Evolutionary conservation across 2,113 vertebrate species (phyloP).

Genomic region (Bolborhynchus lineola): DNA sequence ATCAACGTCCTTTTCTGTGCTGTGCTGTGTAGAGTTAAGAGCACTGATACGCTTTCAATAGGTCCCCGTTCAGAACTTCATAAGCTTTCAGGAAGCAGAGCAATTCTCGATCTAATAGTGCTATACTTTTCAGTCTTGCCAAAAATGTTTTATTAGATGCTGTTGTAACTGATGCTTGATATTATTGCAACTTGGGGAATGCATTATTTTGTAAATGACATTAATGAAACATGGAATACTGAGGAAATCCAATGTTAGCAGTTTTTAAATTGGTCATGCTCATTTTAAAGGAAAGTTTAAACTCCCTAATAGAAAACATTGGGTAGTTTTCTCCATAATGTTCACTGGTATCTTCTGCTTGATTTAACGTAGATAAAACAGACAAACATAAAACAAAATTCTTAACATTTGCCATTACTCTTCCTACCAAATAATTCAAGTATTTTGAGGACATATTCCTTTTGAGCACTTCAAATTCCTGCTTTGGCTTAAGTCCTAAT

Average conservation of each 20-base stretch:
- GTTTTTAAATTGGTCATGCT: neutral
- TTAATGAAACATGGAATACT: neutral
- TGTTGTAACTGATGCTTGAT: slow-evolving; percentile 32
- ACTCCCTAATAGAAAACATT: neutral
- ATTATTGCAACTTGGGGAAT: slow-evolving; percentile 16
- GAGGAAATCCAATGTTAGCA: neutral
- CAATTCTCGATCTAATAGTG: neutral
- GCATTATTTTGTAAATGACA: slow-evolving; percentile 9
- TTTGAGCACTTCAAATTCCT: neutral
- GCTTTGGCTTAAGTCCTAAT: neutral
- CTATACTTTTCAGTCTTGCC: slow-evolving; percentile 9
- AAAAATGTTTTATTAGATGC: slow-evolving; percentile 38
- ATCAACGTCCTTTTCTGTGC: neutral
- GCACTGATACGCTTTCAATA: neutral
- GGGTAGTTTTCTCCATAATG: neutral
- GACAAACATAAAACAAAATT: neutral
- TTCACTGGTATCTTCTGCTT: neutral
- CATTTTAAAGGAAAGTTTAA: neutral
- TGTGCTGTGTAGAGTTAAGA: neutral
- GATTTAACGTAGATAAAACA: neutral
- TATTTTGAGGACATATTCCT: neutral
- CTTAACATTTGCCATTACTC: neutral
- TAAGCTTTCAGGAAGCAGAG: slow-evolving; percentile 28
- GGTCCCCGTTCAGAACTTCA: neutral
- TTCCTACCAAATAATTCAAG: neutral